Conservation (phyloP, 2,888 invertebrate genomes). For the Mimachlamys varia region DNA sequence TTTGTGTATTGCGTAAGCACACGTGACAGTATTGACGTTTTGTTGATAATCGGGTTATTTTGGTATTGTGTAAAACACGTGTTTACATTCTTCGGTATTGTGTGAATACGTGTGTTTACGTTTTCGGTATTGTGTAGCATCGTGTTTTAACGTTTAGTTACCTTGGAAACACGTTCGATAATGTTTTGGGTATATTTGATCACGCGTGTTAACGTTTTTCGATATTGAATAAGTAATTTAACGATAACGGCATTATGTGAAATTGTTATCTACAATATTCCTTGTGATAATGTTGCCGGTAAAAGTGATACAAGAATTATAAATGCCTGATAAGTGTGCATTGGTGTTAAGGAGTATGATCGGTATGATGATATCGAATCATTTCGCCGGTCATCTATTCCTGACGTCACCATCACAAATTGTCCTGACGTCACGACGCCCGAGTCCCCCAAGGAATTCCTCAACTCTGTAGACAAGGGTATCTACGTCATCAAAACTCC, state of each 20-base stretch:
- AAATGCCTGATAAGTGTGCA: neutral
- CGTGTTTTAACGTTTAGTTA: neutral
- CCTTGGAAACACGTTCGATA: too few relatives aligned
- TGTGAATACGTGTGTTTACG: neutral
- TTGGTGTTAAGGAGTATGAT: neutral
- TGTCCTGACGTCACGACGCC: slow-evolving; percentile 39
- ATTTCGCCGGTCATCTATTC: neutral
- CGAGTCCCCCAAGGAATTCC: slow-evolving; percentile 57
- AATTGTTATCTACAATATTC: too few relatives aligned
- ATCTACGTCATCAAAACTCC: slow-evolving; percentile 54
- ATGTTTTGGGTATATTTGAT: neutral
- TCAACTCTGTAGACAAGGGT: slow-evolving; percentile 54
- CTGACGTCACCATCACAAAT: neutral
- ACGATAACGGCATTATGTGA: too few relatives aligned
- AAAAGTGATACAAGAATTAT: too few relatives aligned
- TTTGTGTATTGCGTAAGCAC: neutral
- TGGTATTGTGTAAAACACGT: neutral
- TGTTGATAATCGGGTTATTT: too few relatives aligned
- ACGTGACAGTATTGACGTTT: too few relatives aligned
- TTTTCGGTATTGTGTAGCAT: neutral
- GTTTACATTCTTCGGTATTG: neutral
- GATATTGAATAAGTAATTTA: too few relatives aligned
- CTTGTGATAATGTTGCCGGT: too few relatives aligned
- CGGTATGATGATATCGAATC: neutral
- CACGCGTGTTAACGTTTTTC: neutral